Evolutionary conservation across 2,113 vertebrate species (phyloP).

Genomic region (Eurypyga helias): DNA sequence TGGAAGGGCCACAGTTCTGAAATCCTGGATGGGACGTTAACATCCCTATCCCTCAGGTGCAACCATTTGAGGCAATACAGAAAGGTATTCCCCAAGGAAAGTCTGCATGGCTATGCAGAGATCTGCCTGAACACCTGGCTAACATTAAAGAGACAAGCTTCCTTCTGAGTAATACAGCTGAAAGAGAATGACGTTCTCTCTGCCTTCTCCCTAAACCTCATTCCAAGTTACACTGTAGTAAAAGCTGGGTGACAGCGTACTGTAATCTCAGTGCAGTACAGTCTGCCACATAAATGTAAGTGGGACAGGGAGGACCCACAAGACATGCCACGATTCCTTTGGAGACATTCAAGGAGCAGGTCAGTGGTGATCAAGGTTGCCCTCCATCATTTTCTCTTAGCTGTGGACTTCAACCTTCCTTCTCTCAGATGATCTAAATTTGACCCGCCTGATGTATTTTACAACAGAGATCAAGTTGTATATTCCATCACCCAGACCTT

Average conservation of each 20-base stretch:
- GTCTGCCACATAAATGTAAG: neutral
- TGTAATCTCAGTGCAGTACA: neutral
- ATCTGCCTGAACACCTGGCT: neutral
- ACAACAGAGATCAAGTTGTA: neutral
- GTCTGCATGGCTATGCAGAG: neutral
- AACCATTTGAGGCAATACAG: neutral
- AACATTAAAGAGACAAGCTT: neutral
- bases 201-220: neutral
- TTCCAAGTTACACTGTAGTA: neutral
- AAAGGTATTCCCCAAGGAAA: rapidly evolving
- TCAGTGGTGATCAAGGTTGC: neutral
- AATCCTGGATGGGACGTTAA: neutral
- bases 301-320: neutral
- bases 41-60: neutral
- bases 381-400: neutral
- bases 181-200: neutral
- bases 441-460: neutral
- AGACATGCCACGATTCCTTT: neutral
- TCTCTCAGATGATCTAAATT: neutral
- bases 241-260: neutral
- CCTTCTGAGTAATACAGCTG: neutral
- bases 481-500: neutral
- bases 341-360: neutral
- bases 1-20: neutral
- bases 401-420: neutral